Percentiles rank a stretch among this genome's conserved stretches.
Evolutionary conservation across 1,140 invertebrate species (phyloP).

Genomic region (Wasmannia auropunctata): DNA sequence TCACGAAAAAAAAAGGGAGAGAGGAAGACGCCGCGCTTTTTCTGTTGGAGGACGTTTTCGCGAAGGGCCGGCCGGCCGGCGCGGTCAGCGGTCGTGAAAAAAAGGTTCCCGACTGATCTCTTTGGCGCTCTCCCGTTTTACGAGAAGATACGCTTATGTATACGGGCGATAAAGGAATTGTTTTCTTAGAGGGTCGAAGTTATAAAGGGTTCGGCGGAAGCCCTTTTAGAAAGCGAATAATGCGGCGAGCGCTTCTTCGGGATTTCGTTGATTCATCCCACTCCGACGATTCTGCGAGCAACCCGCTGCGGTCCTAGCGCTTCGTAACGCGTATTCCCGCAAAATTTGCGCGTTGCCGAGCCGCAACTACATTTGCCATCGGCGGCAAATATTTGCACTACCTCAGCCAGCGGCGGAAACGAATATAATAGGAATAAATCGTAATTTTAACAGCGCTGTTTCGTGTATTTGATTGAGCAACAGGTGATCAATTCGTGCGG

Average conservation of each 20-base stretch:
- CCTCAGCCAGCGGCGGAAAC: slow-evolving; percentile 32
- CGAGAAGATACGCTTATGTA: slow-evolving; percentile 31
- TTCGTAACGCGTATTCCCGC: slow-evolving; percentile 2
- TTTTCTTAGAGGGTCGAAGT: slow-evolving; percentile 38
- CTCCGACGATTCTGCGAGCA: background rate
- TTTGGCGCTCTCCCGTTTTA: slow-evolving; percentile 39
- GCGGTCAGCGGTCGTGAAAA: slow-evolving; percentile 38
- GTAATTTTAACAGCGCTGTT: slow-evolving; percentile 44
- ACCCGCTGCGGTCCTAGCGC: too few species aligned
- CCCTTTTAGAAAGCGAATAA: slow-evolving; percentile 8
- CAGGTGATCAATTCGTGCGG: slow-evolving; percentile 62
- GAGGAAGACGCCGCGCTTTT: background rate
- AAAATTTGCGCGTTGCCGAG: slow-evolving; percentile 33
- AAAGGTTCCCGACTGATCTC: slow-evolving; percentile 14
- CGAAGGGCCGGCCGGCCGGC: background rate
- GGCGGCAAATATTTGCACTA: slow-evolving; percentile 46
- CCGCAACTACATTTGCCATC: slow-evolving; percentile 43
- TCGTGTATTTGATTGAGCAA: slow-evolving; percentile 64
- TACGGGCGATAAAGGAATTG: slow-evolving; percentile 56
- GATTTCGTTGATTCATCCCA: slow-evolving; percentile 18
- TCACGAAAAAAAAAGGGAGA: background rate
- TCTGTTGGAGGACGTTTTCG: background rate
- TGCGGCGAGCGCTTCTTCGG: slow-evolving; percentile 17
- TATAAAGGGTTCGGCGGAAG: background rate
- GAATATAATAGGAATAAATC: slow-evolving; percentile 61